Evolutionary conservation across 2,113 vertebrate species (phyloP).

Genomic region (Mirza zaza): DNA sequence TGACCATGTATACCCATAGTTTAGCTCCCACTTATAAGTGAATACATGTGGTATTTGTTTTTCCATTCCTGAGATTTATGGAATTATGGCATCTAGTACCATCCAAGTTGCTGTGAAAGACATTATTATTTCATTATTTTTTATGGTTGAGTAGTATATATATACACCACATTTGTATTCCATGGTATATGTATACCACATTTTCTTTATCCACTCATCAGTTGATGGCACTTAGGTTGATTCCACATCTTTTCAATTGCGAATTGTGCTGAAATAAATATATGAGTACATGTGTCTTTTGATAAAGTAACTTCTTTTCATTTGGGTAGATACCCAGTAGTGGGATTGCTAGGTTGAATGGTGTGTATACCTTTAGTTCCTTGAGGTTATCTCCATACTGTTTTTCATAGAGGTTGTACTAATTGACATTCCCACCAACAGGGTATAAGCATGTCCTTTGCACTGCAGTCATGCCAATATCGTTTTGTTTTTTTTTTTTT

Average conservation of each 20-base stretch:
- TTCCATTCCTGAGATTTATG: background rate
- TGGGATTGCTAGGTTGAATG: background rate
- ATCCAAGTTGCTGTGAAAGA: background rate
- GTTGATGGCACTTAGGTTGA: background rate
- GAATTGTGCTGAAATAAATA: background rate
- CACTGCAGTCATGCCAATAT: background rate
- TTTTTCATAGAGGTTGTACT: background rate
- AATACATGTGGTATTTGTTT: background rate
- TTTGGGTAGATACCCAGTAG: background rate
- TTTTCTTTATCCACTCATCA: background rate
- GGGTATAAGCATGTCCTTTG: background rate
- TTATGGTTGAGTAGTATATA: background rate
- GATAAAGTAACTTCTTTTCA: background rate
- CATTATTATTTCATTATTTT: background rate
- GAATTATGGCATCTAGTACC: background rate
- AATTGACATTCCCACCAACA: background rate
- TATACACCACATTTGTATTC: background rate
- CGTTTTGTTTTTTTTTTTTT: background rate
- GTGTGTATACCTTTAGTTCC: background rate
- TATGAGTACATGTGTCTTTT: background rate
- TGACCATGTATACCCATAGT: background rate
- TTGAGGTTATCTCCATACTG: background rate
- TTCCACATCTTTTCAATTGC: background rate
- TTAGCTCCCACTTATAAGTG: background rate
- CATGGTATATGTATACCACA: background rate